Evolutionary conservation across 2,797 vertebrate species (phyloP).

Genomic region (Microctenopoma lineatum): DNA sequence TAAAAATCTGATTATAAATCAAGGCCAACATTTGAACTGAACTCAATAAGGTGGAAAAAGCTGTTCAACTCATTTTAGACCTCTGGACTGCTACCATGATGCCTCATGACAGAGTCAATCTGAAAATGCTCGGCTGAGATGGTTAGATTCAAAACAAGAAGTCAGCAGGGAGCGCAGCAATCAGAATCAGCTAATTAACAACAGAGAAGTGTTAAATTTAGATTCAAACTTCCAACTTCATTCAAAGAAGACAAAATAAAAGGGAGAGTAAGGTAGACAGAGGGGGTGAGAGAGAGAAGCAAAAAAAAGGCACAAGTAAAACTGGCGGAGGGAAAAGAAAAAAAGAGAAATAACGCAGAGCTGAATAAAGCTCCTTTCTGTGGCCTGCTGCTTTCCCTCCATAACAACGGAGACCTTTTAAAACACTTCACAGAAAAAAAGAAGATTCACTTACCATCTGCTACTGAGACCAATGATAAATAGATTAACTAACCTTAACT

Average conservation of each 20-base stretch:
- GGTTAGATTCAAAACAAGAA: conserved; percentile 38
- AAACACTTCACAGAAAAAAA: conserved; percentile 61
- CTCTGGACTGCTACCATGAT: not conserved
- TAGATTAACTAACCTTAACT: conserved; percentile 45
- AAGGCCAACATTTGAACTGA: not conserved
- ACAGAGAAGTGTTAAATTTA: conserved; percentile 27
- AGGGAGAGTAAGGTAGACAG: not conserved
- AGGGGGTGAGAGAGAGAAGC: conserved; percentile 14
- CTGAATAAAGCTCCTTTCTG: conserved; percentile 42
- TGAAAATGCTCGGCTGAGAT: conserved; percentile 14
- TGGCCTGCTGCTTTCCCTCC: conserved; percentile 68
- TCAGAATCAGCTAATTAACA: not conserved
- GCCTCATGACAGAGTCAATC: not conserved
- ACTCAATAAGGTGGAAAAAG: not conserved
- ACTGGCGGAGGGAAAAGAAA: conserved; percentile 34
- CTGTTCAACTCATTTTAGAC: not conserved
- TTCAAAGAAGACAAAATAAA: conserved; percentile 18
- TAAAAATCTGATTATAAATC: not conserved
- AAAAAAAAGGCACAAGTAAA: conserved; percentile 29
- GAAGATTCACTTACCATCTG: conserved; percentile 74
- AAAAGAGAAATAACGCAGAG: conserved; percentile 21
- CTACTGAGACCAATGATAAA: conserved; percentile 55
- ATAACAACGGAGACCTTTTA: conserved; percentile 70
- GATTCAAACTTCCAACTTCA: conserved; percentile 31
- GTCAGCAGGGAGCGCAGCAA: conserved; percentile 31